phyloP scores from a whole-genome alignment of 2,113 vertebrate species.

The Perca flavescens region DNA sequence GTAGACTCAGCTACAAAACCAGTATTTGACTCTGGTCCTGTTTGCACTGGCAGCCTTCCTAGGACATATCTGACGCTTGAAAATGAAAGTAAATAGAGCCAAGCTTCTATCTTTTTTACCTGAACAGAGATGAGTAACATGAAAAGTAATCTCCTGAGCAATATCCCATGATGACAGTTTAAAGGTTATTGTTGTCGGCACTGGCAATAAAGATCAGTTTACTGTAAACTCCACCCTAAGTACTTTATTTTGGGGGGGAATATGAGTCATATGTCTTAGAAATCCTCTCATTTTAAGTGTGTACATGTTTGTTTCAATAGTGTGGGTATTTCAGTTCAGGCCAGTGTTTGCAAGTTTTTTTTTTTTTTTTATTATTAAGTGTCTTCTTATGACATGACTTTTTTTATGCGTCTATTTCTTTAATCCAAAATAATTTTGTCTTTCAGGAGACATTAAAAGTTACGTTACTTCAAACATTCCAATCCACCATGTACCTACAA shows the following conservation, averaged over 20 bases:
- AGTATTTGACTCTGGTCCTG: background rate
- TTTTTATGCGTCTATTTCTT: background rate
- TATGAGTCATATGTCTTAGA: background rate
- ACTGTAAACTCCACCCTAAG: background rate
- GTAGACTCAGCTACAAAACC: slow-evolving; percentile 1
- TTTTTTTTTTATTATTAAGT: background rate
- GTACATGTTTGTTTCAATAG: background rate
- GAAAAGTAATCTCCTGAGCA: slow-evolving; percentile 10
- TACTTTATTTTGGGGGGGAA: slow-evolving; percentile 6
- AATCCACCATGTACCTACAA: background rate
- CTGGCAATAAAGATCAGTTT: background rate
- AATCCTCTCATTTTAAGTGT: background rate
- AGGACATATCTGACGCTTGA: background rate
- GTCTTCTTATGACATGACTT: background rate
- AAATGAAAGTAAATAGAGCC: background rate
- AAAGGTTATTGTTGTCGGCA: background rate
- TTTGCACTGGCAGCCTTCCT: slow-evolving; percentile 1
- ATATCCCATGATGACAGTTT: background rate
- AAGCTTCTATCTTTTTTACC: slow-evolving; percentile 3
- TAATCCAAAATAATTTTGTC: background rate
- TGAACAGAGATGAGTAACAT: slow-evolving; percentile 4
- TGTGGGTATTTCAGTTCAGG: background rate
- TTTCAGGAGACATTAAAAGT: background rate
- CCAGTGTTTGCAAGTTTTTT: background rate
- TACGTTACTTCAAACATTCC: background rate